Evolutionary conservation across 2,888 invertebrate genomes (phyloP).

Genomic region (Dione vanillae): DNA sequence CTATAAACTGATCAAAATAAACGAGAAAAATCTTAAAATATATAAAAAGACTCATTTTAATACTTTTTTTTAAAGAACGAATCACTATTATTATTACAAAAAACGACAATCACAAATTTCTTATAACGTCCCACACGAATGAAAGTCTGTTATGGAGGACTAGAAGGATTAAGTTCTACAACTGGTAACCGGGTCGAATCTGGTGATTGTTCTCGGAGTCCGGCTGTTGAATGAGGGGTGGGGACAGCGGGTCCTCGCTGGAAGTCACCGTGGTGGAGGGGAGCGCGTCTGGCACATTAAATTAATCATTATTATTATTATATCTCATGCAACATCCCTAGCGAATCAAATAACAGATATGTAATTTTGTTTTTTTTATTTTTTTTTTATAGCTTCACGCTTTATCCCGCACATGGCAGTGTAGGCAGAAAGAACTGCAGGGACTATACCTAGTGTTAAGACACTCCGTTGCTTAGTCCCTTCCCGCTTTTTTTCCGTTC

Average conservation of each 20-base stretch:
- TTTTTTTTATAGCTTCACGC: no score
- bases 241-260: constrained; percentile 72
- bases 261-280: constrained; percentile 75
- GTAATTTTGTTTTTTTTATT: no score
- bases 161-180: constrained; percentile 67
- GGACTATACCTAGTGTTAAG: no score
- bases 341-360: no score
- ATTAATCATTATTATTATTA: background rate
- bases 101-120: constrained; percentile 43
- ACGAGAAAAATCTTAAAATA: background rate
- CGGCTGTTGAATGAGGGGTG: constrained; percentile 68
- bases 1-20: constrained; percentile 8
- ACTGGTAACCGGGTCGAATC: constrained; percentile 65
- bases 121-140: constrained; percentile 51
- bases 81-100: no score
- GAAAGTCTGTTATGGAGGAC: constrained; percentile 55
- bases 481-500: no score
- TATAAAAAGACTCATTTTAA: no score
- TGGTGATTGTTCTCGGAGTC: constrained; percentile 61
- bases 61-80: no score
- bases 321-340: background rate
- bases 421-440: no score
- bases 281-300: constrained; percentile 57
- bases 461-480: no score
- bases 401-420: no score